Base-by-base conservation (phyloP, 2,888 invertebrate species). In the Caenorhabditis virilis region DNA sequence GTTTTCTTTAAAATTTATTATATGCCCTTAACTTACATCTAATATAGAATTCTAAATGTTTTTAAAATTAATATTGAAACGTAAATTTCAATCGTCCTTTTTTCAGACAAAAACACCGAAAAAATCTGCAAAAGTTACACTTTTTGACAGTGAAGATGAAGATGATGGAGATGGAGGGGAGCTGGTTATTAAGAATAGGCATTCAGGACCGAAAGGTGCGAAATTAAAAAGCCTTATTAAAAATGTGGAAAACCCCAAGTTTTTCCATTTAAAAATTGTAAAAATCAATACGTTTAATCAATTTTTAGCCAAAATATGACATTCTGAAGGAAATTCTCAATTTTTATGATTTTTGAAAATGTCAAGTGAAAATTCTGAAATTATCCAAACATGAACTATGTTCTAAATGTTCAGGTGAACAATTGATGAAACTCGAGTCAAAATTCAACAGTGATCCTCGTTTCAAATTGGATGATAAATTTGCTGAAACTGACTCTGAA, bases 401-500 rank as follows among this genome's bases (percentile, higher is more conserved):
- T 56, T 33, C 15, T 45, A 7, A 13, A n/a, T 50, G 49, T 62
- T 55, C 46, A 74, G 72, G 69, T 42, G 69, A 56, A 43, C 63
- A 76, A 41, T 46, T 70, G 46, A 76, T 71, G 72, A 53, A 69
- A 33, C 26, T 62, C 42, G 72, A 70, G 36, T 49, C 72, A 1
- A 45, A 62, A 15, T 78, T 74, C 58, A 67, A 68, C 30, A 55
- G 59, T 33, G 74, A 74, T 55, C 42, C 58, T 13, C 63, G 74
- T 25, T 74, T 74, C 62, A 65, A 71, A 39, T 27, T 74, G 20
- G 58, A 69, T 43, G 64, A 69, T 25, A 74, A 72, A 43, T 74
- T 72, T 22, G 71, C 51, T 13, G 67, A 65, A 45, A 50, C 46
- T 2, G 48, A 46, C 5, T 65, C 58, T 23, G 46, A 22, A 13